Conservation (phyloP, 2,888 invertebrate species). For the Patella ulyssiponensis region DNA sequence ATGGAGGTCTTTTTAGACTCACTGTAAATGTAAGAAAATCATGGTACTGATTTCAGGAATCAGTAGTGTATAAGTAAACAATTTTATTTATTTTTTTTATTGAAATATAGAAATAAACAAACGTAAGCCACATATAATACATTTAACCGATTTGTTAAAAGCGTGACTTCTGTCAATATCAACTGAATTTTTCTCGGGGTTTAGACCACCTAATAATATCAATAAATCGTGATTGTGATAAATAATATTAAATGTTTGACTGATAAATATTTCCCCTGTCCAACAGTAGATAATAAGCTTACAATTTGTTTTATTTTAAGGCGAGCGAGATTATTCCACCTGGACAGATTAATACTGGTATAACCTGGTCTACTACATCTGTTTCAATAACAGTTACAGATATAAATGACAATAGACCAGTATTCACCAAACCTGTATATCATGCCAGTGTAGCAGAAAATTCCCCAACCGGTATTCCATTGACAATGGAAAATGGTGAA, state of each 20-base stretch:
- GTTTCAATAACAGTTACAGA: constrained; percentile 71
- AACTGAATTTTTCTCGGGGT: no score
- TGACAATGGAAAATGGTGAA: constrained; percentile 41
- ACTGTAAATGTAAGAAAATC: constrained; percentile 27
- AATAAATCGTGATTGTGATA: no score
- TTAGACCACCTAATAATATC: no score
- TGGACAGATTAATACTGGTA: constrained; percentile 43
- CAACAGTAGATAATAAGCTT: not conserved
- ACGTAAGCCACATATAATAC: no score
- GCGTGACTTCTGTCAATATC: no score
- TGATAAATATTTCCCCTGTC: no score
- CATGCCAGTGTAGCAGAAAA: constrained; percentile 51
- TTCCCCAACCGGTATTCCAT: constrained; percentile 55
- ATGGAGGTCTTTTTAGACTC: constrained; percentile 29
- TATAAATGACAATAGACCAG: constrained; percentile 78
- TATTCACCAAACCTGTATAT: constrained; percentile 42
- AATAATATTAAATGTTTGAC: no score
- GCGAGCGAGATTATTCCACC: constrained; percentile 59
- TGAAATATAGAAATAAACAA: no score
- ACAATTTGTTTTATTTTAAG: constrained; percentile 66
- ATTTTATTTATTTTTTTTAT: no score
- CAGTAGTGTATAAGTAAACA: no score
- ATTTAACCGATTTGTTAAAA: no score
- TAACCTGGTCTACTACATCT: constrained; percentile 65
- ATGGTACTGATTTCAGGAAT: no score